Percentiles rank a stretch among this genome's conserved stretches.
phyloP scores from a whole-genome alignment of 2,113 vertebrate genomes.

The Marmota flaviventris region DNA sequence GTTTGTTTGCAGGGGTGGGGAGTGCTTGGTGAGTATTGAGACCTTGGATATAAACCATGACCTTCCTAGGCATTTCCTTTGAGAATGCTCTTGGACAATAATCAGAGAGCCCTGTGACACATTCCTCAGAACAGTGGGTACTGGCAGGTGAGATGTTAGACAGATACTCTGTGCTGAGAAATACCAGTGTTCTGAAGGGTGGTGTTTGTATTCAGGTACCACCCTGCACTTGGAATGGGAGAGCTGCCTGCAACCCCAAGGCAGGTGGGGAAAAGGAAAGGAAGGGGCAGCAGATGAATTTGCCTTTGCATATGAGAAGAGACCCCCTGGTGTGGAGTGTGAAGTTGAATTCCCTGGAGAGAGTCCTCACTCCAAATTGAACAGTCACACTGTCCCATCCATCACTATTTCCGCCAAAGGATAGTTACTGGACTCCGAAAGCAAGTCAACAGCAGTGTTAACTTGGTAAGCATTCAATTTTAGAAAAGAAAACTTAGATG shows the following conservation, averaged over 20 bases:
- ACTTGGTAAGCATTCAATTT: neutral
- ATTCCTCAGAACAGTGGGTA: neutral
- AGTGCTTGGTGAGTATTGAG: neutral
- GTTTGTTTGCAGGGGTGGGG: neutral
- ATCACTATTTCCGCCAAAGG: neutral
- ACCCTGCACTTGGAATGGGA: neutral
- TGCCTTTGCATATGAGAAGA: neutral
- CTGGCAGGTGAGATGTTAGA: neutral
- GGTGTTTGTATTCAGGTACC: neutral
- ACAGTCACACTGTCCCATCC: neutral
- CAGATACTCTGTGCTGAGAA: neutral
- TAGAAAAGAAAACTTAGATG: neutral
- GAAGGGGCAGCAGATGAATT: too few species aligned
- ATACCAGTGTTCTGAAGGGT: neutral
- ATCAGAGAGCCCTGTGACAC: neutral
- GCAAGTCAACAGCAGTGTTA: neutral
- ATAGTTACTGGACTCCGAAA: neutral
- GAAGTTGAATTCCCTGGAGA: neutral
- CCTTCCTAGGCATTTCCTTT: neutral
- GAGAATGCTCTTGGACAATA: neutral
- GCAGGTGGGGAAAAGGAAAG: neutral
- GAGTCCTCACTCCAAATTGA: neutral
- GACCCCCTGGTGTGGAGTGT: neutral
- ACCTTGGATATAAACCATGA: neutral
- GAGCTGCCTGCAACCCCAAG: neutral